Evolutionary conservation across 2,888 invertebrate genomes (phyloP).

Genomic region (Ophraella communa): DNA sequence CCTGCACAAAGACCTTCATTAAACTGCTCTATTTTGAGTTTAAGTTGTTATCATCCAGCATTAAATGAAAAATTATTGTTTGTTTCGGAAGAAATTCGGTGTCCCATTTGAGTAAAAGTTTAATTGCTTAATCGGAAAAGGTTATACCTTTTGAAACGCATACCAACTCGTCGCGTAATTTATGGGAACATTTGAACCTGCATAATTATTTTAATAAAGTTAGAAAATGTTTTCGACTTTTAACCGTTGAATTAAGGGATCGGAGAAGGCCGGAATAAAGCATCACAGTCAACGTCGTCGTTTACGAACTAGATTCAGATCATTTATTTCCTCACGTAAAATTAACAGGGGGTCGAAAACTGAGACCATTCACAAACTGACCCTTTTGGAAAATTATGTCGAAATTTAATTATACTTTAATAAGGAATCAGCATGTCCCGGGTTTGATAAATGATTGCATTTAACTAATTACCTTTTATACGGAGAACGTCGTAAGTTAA

Average conservation of each 20-base stretch:
- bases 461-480: constrained; percentile 60
- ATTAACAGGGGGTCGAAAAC: constrained; percentile 38
- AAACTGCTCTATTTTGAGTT: too few relatives aligned
- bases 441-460: constrained; percentile 59
- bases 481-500: constrained; percentile 5
- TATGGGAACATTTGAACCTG: constrained; percentile 24
- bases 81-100: too few relatives aligned
- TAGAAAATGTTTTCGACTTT: constrained; percentile 36
- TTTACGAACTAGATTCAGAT: constrained; percentile 35
- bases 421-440: constrained; percentile 51
- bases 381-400: constrained; percentile 56
- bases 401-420: constrained; percentile 59
- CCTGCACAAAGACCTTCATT: too few relatives aligned
- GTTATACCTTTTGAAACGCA: neutral
- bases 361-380: constrained; percentile 46
- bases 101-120: too few relatives aligned
- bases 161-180: constrained; percentile 8
- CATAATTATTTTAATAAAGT: constrained; percentile 39
- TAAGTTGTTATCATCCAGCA: too few relatives aligned
- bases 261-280: constrained; percentile 26
- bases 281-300: constrained; percentile 11
- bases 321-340: constrained; percentile 43
- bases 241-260: constrained; percentile 37
- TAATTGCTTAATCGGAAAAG: neutral
- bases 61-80: too few relatives aligned